A percentile compares a stretch with the other conserved stretches of the same genome.
Conservation (phyloP, 2,888 invertebrate species). For the Drosophila peninsularis region DNA sequence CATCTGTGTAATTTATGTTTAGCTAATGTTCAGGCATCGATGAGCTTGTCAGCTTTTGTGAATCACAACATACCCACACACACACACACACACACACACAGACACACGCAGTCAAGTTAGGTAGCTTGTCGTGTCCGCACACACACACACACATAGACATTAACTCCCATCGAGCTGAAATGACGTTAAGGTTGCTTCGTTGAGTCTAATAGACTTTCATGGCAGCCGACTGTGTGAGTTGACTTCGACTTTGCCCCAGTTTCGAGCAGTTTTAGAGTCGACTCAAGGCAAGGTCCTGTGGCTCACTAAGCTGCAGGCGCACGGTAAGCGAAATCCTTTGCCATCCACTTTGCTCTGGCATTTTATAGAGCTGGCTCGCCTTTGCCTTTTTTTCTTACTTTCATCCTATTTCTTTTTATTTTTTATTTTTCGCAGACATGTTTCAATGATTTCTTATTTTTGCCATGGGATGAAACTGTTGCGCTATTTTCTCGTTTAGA, state of each 20-base stretch:
- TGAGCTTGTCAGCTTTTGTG: constrained; percentile 81
- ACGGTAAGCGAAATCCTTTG: constrained; percentile 68
- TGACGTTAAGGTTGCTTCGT: constrained; percentile 80
- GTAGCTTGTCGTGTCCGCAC: constrained; percentile 28
- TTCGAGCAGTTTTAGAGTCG: constrained; percentile 41
- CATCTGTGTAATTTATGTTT: constrained; percentile 82
- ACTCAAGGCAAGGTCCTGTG: constrained; percentile 38
- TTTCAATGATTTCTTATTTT: constrained; percentile 81
- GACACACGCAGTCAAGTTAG: constrained; percentile 14
- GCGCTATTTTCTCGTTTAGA: constrained; percentile 70
- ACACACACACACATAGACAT: constrained; percentile 42
- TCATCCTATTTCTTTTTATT: constrained; percentile 15
- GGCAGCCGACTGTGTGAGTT: constrained; percentile 52
- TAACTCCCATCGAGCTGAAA: constrained; percentile 65
- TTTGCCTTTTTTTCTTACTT: constrained; percentile 10
- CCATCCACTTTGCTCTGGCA: constrained; percentile 55
- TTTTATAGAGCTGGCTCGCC: constrained; percentile 41
- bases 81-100: constrained; percentile 11
- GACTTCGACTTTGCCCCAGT: constrained; percentile 74
- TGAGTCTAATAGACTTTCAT: constrained; percentile 82
- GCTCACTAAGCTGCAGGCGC: constrained; percentile 44
- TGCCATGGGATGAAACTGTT: constrained; percentile 70
- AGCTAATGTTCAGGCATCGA: constrained; percentile 83
- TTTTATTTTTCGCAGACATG: constrained; percentile 61
- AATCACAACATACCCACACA: constrained; percentile 67